phyloP scores from a whole-genome alignment of 1,140 invertebrate genomes.

The Aradophagus sp. region DNA sequence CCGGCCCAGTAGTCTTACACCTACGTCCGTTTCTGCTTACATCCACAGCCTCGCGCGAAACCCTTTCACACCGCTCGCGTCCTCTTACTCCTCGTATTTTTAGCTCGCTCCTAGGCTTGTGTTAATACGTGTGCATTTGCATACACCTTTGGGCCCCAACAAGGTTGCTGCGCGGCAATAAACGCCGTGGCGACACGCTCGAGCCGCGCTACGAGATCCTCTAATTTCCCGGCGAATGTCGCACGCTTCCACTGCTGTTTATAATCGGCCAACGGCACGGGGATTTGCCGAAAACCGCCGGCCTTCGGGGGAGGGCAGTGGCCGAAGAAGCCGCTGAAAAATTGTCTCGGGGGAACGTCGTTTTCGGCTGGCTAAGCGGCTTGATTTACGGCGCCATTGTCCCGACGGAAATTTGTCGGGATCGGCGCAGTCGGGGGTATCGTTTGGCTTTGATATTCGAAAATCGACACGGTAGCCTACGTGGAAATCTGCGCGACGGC shows the following conservation, averaged over 20 bases:
- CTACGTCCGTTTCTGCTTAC: conserved; percentile 48
- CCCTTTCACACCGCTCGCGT: conserved; percentile 48
- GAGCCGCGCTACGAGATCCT: conserved; percentile 18
- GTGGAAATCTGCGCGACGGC: no score
- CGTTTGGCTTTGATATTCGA: no score
- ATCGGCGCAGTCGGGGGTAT: no score
- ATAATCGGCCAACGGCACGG: no score
- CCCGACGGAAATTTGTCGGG: conserved; percentile 7
- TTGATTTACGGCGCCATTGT: no score
- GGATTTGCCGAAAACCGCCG: no score
- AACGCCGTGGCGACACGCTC: conserved; percentile 30
- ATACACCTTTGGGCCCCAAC: conserved; percentile 43
- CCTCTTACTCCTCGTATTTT: conserved; percentile 45
- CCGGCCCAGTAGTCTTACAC: conserved; percentile 55
- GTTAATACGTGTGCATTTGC: conserved; percentile 50
- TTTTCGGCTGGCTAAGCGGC: no score
- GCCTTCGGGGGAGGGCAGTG: no score
- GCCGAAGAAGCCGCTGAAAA: no score
- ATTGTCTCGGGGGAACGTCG: no score
- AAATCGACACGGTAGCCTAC: no score
- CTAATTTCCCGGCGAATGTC: conserved; percentile 32
- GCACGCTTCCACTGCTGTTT: conserved; percentile 16
- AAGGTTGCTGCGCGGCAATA: conserved; percentile 45
- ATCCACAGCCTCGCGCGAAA: conserved; percentile 32
- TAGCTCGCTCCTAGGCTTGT: conserved; percentile 34